phyloP scores from a whole-genome alignment of 2,797 vertebrate genomes.

The Girardinus metallicus region DNA sequence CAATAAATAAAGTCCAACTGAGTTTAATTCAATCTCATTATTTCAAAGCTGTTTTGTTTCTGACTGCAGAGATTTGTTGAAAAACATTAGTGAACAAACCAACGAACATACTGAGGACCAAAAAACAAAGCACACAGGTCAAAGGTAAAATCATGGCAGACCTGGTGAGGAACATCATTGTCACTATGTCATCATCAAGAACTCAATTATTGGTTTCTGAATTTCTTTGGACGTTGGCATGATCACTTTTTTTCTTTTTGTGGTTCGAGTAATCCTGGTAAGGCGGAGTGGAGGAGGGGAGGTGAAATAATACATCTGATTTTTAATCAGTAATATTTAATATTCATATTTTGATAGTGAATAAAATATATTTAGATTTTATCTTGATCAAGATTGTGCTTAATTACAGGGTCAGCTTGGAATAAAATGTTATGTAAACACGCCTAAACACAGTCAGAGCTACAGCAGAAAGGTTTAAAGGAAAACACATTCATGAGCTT shows the following conservation, averaged over 20 bases:
- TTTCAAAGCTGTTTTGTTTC: background rate
- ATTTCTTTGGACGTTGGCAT: background rate
- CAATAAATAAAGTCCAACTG: background rate
- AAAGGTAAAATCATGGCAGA: background rate
- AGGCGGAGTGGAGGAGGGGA: too few species aligned
- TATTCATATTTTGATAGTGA: too few species aligned
- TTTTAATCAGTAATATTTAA: too few species aligned
- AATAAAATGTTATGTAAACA: background rate
- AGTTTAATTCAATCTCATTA: background rate
- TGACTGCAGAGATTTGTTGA: background rate
- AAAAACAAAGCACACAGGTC: background rate
- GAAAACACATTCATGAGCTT: too few species aligned
- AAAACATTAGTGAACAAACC: background rate
- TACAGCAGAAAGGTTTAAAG: too few species aligned
- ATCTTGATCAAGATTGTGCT: background rate
- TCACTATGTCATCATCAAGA: too few species aligned
- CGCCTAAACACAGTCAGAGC: too few species aligned
- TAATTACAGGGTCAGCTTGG: background rate
- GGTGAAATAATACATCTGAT: too few species aligned
- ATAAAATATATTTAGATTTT: too few species aligned
- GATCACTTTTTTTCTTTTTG: too few species aligned
- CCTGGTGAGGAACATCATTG: too few species aligned
- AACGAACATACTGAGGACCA: background rate
- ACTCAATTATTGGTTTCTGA: background rate
- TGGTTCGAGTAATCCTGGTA: too few species aligned